These are phyloP conservation scores for Drosophila sordidula DNA, from an alignment of 2,888 invertebrate species.

Conservation along the genomic window DNA sequence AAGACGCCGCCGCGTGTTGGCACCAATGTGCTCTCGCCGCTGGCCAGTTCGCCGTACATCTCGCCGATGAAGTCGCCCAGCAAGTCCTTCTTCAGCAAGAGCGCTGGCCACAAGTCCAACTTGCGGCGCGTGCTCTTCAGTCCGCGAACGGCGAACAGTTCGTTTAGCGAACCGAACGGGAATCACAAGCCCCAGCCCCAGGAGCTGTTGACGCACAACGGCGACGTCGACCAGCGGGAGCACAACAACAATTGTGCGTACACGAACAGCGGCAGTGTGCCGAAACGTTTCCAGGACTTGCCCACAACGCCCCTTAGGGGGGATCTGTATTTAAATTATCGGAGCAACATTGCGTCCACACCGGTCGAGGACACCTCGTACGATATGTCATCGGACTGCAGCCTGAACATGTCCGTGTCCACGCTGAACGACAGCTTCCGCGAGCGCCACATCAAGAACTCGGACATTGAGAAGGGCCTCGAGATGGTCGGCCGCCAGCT, in stretches of 20 bases:
- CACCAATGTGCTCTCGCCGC: conserved; percentile 59
- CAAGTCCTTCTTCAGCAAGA: conserved; percentile 35
- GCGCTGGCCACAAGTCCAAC: conserved; percentile 4
- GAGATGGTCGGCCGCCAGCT: conserved; percentile 91
- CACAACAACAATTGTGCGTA: conserved; percentile 54
- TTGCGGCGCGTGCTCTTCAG: conserved; percentile 65
- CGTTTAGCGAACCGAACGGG: conserved; percentile 54
- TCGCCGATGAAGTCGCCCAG: conserved; percentile 70
- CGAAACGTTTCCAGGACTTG: conserved; percentile 17
- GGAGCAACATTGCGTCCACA: conserved; percentile 62
- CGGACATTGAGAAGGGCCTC: conserved; percentile 94
- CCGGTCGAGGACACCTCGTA: conserved; percentile 38
- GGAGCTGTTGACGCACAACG: neutral
- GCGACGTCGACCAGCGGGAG: conserved; percentile 31
- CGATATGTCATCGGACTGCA: conserved; percentile 18
- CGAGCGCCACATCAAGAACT: conserved; percentile 86
- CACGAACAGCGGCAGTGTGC: conserved; percentile 4
- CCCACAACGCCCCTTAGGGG: conserved; percentile 62
- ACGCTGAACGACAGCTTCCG: conserved; percentile 71
- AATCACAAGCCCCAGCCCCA: conserved; percentile 36
- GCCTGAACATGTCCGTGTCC: conserved; percentile 27
- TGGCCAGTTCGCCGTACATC: conserved; percentile 65
- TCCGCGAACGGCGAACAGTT: conserved; percentile 22
- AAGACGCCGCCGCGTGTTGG: conserved; percentile 90
- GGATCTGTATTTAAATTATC: conserved; percentile 77